phyloP scores from a whole-genome alignment of 2,888 invertebrate genomes.

The Plutella xylostella region DNA sequence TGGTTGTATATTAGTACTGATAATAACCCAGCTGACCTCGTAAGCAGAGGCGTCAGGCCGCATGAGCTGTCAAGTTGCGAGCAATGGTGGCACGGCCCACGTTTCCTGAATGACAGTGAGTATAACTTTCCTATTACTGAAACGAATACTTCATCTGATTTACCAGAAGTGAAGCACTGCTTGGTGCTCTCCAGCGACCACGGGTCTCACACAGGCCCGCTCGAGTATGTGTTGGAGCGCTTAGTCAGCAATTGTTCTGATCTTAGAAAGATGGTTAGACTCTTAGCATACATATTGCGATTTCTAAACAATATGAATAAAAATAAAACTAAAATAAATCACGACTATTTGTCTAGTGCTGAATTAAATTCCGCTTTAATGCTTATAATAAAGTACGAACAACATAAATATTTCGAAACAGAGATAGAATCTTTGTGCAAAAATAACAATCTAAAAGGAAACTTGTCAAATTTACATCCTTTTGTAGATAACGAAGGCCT shows the following conservation, averaged over 20 bases:
- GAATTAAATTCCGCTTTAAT: background rate
- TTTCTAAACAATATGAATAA: background rate
- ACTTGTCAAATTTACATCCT: background rate
- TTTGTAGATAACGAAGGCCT: conserved; percentile 1
- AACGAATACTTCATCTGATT: background rate
- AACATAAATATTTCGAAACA: background rate
- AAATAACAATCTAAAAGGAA: background rate
- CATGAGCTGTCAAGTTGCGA: too few relatives aligned
- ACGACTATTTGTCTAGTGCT: background rate
- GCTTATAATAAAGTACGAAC: background rate
- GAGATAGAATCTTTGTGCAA: background rate
- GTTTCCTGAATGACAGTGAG: conserved; percentile 11
- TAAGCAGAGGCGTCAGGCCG: too few relatives aligned
- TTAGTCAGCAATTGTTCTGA: too few relatives aligned
- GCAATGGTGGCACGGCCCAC: too few relatives aligned
- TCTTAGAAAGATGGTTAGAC: too few relatives aligned
- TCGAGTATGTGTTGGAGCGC: too few relatives aligned
- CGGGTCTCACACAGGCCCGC: too few relatives aligned
- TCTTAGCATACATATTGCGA: background rate
- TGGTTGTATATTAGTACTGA: conserved; percentile 15
- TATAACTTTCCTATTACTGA: conserved; percentile 3
- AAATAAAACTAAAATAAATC: background rate
- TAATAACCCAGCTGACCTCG: too few relatives aligned
- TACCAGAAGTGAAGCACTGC: too few relatives aligned
- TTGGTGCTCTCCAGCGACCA: too few relatives aligned